Conservation (phyloP, 2,113 vertebrate species). For the Melospiza melodia region DNA sequence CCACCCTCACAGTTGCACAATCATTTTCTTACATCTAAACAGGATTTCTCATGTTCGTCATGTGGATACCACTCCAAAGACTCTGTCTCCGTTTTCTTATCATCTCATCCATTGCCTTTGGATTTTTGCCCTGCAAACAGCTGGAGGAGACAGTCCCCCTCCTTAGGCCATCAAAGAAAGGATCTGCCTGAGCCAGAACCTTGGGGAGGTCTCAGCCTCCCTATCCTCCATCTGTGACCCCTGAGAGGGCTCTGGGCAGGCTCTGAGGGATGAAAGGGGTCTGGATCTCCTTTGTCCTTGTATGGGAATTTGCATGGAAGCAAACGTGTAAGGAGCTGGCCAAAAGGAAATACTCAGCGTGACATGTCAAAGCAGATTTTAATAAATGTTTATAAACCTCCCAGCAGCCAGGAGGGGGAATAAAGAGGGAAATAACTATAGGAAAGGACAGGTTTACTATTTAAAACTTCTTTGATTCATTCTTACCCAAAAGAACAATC, state of each 20-base stretch:
- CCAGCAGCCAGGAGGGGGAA: neutral
- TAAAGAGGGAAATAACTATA: neutral
- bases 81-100: neutral
- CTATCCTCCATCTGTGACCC: neutral
- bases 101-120: neutral
- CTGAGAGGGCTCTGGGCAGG: neutral
- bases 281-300: neutral
- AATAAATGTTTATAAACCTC: neutral
- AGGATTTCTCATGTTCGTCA: neutral
- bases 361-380: neutral
- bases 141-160: neutral
- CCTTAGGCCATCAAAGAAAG: neutral
- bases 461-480: neutral
- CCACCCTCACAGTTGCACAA: neutral
- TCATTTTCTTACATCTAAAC: rapidly evolving
- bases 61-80: neutral
- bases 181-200: neutral
- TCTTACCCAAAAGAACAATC: neutral
- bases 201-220: neutral
- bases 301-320: conserved; percentile 35
- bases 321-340: neutral
- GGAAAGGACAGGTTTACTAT: conserved; percentile 13
- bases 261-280: neutral
- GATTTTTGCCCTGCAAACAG: neutral
- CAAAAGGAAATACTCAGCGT: conserved; percentile 24